phyloP scores from a whole-genome alignment of 2,797 vertebrate species.

The Malacoraja senta region DNA sequence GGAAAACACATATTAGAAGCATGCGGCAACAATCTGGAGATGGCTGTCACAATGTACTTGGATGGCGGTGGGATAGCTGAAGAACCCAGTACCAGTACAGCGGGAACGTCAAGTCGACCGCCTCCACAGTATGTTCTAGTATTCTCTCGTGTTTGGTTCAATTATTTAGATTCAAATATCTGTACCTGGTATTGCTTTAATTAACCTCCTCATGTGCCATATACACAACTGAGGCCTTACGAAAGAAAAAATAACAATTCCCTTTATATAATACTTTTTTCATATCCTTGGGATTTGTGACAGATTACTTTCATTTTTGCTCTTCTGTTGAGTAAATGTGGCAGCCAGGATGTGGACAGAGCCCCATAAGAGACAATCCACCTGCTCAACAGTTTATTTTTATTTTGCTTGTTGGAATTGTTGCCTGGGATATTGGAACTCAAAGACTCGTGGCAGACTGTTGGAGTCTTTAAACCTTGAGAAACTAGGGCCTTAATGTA shows the following conservation, averaged over 20 bases:
- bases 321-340: background rate
- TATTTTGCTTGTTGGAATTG: background rate
- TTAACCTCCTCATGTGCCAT: background rate
- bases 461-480: background rate
- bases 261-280: background rate
- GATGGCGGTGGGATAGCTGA: slow-evolving; percentile 89
- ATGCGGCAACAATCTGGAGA: slow-evolving; percentile 95
- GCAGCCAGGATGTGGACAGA: background rate
- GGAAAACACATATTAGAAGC: slow-evolving; percentile 96
- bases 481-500: background rate
- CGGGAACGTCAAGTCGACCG: slow-evolving; percentile 70
- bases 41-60: slow-evolving; percentile 98
- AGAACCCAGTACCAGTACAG: slow-evolving; percentile 91
- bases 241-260: background rate
- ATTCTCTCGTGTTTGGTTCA: background rate
- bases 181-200: background rate
- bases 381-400: background rate
- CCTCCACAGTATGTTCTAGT: slow-evolving; percentile 60
- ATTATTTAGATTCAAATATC: background rate
- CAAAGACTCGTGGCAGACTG: background rate
- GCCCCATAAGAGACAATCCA: background rate
- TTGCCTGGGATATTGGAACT: background rate
- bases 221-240: background rate
- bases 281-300: background rate
- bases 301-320: background rate